These are phyloP conservation scores for Lumbricus terrestris DNA, from an alignment of 2,888 invertebrate species.

Conservation along the genomic window DNA sequence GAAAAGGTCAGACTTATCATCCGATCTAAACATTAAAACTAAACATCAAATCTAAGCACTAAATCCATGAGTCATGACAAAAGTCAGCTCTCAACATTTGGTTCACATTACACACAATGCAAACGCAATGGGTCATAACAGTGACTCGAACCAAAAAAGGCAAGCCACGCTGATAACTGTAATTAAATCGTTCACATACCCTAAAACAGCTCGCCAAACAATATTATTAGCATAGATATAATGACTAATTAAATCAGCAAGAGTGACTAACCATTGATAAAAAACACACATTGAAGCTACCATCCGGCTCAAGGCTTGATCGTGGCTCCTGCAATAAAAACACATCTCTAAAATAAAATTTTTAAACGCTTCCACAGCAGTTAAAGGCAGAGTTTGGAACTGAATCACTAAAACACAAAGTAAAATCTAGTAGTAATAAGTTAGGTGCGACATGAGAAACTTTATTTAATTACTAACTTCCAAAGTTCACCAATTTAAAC, in stretches of 20 bases:
- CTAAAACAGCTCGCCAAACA: background rate
- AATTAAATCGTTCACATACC: background rate
- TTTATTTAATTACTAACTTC: no score
- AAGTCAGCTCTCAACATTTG: background rate
- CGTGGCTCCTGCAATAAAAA: background rate
- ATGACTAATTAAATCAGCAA: background rate
- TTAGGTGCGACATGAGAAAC: no score
- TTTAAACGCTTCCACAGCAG: background rate
- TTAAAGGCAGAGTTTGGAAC: background rate
- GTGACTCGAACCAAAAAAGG: background rate
- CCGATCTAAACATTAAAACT: background rate
- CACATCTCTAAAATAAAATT: background rate
- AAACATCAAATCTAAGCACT: background rate
- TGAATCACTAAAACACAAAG: background rate
- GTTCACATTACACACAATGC: background rate
- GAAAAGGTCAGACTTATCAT: background rate
- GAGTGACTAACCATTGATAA: conserved; percentile 5
- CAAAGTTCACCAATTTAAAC: background rate
- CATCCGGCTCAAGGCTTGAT: background rate
- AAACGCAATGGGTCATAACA: background rate
- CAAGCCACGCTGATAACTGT: background rate
- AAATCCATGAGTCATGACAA: background rate
- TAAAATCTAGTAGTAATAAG: no score
- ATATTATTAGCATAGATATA: background rate
- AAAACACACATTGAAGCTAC: conserved; percentile 4